These are phyloP conservation scores for Borostomias antarcticus DNA, from an alignment of 2,797 vertebrate genomes.

Conservation along the genomic window DNA sequence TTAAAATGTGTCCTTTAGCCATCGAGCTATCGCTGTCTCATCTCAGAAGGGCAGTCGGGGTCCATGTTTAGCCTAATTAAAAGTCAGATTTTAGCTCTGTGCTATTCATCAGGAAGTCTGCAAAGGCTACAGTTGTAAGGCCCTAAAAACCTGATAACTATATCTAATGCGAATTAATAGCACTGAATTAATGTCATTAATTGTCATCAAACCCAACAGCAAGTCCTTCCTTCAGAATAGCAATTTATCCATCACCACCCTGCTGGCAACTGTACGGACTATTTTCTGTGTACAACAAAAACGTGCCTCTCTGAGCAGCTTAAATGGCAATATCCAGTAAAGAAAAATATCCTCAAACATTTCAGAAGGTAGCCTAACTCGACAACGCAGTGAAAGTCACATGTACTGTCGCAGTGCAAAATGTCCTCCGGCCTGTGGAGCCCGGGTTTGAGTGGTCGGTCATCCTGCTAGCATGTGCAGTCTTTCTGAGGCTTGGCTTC, in stretches of 20 bases:
- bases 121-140: too few relatives aligned
- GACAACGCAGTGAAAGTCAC: neutral
- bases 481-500: conserved; percentile 64
- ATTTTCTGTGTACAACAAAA: too few relatives aligned
- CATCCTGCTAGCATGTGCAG: conserved; percentile 82
- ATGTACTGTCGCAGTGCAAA: neutral
- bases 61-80: too few relatives aligned
- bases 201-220: neutral
- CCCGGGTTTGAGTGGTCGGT: neutral
- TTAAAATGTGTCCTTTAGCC: conserved; percentile 43
- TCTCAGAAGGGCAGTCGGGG: conserved; percentile 3
- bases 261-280: too few relatives aligned
- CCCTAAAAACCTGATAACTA: too few relatives aligned
- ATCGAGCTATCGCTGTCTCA: conserved; percentile 1
- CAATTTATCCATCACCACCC: too few relatives aligned
- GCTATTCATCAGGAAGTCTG: too few relatives aligned
- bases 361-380: neutral
- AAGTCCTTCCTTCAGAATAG: neutral
- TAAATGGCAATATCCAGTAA: conserved; percentile 6
- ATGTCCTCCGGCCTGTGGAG: conserved; percentile 8
- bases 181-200: neutral
- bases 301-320: conserved; percentile 5
- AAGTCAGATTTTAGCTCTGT: too few relatives aligned
- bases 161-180: too few relatives aligned
- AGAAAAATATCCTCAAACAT: conserved; percentile 2